Evolutionary conservation across 1,140 invertebrate genomes (phyloP).

Genomic region (Helicorthomorpha holstii): DNA sequence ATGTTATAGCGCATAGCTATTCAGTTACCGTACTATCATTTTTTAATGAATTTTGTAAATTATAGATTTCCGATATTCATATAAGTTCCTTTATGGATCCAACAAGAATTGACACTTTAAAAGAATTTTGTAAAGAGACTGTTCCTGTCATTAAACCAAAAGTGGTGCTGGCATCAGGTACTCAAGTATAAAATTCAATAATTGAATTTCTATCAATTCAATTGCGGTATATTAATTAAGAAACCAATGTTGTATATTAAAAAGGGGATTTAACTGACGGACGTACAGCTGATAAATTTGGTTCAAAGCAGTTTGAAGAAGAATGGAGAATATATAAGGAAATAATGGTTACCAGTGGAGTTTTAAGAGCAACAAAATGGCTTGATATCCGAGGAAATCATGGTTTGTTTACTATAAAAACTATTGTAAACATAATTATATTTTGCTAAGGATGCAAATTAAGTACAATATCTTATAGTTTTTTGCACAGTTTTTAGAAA

Average conservation of each 20-base stretch:
- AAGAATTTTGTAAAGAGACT: conserved; percentile 60
- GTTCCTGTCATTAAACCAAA: conserved; percentile 53
- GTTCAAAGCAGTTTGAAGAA: conserved; percentile 58
- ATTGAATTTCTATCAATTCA: neutral
- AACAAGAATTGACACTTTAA: conserved; percentile 52
- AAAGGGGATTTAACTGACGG: conserved; percentile 78
- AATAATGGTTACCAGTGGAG: conserved; percentile 46
- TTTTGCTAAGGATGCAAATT: no score
- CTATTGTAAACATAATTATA: no score
- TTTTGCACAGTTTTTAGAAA: neutral
- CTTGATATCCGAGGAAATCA: conserved; percentile 88
- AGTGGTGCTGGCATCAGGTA: conserved; percentile 65
- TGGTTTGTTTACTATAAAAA: no score
- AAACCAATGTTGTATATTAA: conserved; percentile 8
- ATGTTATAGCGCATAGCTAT: no score
- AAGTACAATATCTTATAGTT: neutral
- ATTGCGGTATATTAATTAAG: neutral
- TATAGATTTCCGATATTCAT: conserved; percentile 73
- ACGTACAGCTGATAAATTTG: conserved; percentile 54
- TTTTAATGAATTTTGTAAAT: conserved; percentile 14
- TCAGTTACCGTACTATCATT: conserved; percentile 10
- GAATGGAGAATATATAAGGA: conserved; percentile 72
- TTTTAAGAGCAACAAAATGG: conserved; percentile 56
- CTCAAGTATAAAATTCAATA: conserved; percentile 8
- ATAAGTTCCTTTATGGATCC: conserved; percentile 67